Percentiles rank a stretch among this genome's conserved stretches.
Evolutionary conservation across 2,797 vertebrate species (phyloP).

Genomic region (Botia almorhae): DNA sequence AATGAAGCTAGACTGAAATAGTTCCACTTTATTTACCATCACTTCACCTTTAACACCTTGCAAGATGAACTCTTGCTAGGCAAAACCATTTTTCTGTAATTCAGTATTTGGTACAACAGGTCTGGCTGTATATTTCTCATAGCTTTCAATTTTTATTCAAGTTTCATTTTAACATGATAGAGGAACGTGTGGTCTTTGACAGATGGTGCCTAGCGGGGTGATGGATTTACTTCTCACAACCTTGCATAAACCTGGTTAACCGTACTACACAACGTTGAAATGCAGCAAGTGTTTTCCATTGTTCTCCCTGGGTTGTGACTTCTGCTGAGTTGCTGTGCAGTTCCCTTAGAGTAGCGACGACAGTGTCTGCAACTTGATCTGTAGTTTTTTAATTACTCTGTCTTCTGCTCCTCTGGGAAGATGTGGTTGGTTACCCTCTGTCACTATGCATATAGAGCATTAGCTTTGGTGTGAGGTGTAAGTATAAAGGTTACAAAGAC

Average conservation of each 20-base stretch:
- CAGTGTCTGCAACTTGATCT: slow-evolving; percentile 51
- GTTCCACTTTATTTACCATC: slow-evolving; percentile 3
- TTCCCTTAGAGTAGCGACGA: slow-evolving; percentile 7
- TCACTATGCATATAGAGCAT: slow-evolving; percentile 60
- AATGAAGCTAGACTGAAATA: not conserved
- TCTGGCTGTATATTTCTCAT: slow-evolving; percentile 4
- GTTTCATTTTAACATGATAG: not conserved
- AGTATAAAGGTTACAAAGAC: slow-evolving; percentile 57
- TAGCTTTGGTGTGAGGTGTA: slow-evolving; percentile 54
- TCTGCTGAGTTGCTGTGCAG: not conserved
- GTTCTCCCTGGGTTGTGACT: slow-evolving; percentile 17
- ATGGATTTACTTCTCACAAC: slow-evolving; percentile 12
- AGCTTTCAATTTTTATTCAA: slow-evolving; percentile 17
- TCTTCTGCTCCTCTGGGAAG: slow-evolving; percentile 58
- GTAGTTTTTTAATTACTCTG: slow-evolving; percentile 61
- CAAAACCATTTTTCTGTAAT: not conserved
- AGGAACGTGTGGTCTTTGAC: slow-evolving; percentile 14
- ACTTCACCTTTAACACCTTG: not conserved
- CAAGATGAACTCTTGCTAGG: slow-evolving; percentile 14
- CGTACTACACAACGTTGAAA: no score
- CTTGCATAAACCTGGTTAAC: no score
- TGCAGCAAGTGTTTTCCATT: not conserved
- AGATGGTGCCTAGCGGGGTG: slow-evolving; percentile 2
- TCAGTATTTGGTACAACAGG: slow-evolving; percentile 1
- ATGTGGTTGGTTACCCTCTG: slow-evolving; percentile 61